Percentiles rank a stretch among this genome's conserved stretches.
Evolutionary conservation across 2,797 vertebrate genomes (phyloP).

Genomic region (Pogoniulus pusillus): DNA sequence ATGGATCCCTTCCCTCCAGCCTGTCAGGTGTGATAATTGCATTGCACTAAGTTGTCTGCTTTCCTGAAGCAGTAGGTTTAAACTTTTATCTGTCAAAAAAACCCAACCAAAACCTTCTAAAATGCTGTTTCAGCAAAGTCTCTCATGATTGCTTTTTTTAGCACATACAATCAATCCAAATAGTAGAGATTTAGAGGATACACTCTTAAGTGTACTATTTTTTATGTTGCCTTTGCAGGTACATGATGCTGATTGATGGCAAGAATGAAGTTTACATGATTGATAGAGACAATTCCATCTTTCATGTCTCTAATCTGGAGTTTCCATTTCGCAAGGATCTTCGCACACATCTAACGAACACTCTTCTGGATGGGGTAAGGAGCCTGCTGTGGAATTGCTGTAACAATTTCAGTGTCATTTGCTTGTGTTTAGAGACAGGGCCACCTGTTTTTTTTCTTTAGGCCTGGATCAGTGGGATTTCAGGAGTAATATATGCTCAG

Average conservation of each 20-base stretch:
- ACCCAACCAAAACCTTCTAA: too few relatives aligned
- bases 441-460: not conserved
- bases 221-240: constrained; percentile 78
- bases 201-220: not conserved
- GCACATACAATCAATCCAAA: not conserved
- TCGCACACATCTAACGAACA: constrained; percentile 87
- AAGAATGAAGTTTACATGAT: constrained; percentile 97
- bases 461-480: not conserved
- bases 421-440: not conserved
- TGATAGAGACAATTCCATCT: constrained; percentile 93
- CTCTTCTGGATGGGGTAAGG: constrained; percentile 95
- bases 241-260: constrained; percentile 98
- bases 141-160: not conserved
- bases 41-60: not conserved
- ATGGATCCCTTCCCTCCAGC: too few relatives aligned
- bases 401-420: not conserved
- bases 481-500: not conserved
- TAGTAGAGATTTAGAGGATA: not conserved
- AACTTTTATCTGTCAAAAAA: not conserved
- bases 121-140: too few relatives aligned
- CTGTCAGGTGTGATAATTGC: not conserved
- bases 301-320: constrained; percentile 93
- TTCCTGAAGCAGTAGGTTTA: not conserved
- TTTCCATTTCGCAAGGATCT: constrained; percentile 97
- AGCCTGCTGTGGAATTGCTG: not conserved